phyloP scores from a whole-genome alignment of 2,888 invertebrate species.

The Sarcophaga caerulescens region DNA sequence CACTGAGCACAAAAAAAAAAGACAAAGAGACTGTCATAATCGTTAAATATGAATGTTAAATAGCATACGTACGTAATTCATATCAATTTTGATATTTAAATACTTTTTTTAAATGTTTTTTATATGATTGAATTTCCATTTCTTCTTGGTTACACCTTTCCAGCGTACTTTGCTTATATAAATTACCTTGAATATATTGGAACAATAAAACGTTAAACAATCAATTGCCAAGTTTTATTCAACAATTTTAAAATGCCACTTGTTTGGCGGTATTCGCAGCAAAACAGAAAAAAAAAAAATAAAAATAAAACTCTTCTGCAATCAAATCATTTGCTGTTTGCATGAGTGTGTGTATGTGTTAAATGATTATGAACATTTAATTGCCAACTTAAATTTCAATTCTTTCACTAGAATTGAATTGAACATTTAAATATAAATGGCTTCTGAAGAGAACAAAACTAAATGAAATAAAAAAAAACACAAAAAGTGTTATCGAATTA shows the following conservation, averaged over 20 bases:
- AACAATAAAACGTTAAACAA: too few species aligned
- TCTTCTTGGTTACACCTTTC: not conserved
- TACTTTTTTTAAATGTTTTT: too few species aligned
- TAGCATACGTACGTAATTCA: too few species aligned
- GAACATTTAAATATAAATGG: constrained; percentile 1
- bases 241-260: not conserved
- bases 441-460: not conserved
- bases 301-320: too few species aligned
- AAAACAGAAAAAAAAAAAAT: too few species aligned
- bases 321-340: not conserved
- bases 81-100: too few species aligned
- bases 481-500: constrained; percentile 10
- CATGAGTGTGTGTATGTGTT: not conserved
- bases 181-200: not conserved
- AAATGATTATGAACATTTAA: constrained; percentile 11
- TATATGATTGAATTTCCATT: too few species aligned
- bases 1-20: not conserved
- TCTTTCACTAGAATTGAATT: not conserved
- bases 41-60: too few species aligned
- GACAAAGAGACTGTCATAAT: not conserved
- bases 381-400: constrained; percentile 11
- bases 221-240: not conserved
- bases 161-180: not conserved
- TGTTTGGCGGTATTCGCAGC: not conserved
- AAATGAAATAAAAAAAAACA: too few species aligned